Conservation (phyloP, 2,888 invertebrate species). For the Orchestes rusci region DNA sequence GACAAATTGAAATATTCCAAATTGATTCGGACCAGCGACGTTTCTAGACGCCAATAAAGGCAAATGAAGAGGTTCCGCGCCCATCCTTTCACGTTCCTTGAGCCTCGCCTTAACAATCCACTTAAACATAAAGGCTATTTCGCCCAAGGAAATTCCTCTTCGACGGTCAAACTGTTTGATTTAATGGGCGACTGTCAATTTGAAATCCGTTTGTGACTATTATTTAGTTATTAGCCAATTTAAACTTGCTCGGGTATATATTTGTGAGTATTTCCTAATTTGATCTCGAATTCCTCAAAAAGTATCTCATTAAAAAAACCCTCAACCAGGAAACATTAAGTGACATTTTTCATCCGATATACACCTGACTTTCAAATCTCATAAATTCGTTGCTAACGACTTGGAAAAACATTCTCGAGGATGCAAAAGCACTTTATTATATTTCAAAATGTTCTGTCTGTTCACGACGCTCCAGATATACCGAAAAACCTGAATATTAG, state of each 20-base stretch:
- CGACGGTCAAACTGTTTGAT: not conserved
- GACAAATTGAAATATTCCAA: too few relatives aligned
- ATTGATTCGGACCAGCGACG: not conserved
- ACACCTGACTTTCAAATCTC: conserved; percentile 18
- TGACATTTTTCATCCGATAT: conserved; percentile 17
- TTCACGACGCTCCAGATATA: too few relatives aligned
- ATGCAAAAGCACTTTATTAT: conserved; percentile 16
- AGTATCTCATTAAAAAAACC: too few relatives aligned
- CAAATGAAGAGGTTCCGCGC: not conserved
- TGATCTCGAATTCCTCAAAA: too few relatives aligned
- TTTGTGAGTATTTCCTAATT: not conserved
- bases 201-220: not conserved
- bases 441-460: too few relatives aligned
- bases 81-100: not conserved
- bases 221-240: not conserved
- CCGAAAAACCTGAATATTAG: conserved; percentile 9
- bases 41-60: not conserved
- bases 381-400: conserved; percentile 22
- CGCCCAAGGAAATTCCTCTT: not conserved
- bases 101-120: not conserved
- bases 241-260: not conserved
- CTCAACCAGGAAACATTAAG: too few relatives aligned
- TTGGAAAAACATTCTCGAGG: conserved; percentile 18
- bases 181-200: not conserved
- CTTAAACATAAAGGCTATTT: not conserved